Conservation (phyloP, 2,797 vertebrate species). For the Chlorospingus flavigularis region DNA sequence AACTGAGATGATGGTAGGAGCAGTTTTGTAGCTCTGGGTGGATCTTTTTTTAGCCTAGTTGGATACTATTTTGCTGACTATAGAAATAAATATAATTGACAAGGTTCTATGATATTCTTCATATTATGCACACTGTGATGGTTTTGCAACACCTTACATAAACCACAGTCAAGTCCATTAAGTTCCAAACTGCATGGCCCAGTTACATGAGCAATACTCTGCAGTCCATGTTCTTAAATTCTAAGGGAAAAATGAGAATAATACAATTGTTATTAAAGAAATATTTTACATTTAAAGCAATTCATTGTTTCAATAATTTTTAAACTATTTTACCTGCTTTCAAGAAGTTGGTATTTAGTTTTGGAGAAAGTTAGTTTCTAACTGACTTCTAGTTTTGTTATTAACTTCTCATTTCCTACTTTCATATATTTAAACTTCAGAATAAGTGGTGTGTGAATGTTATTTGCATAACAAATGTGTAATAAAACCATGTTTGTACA, state of each 20-base stretch:
- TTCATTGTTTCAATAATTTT: not conserved
- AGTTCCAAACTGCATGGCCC: not conserved
- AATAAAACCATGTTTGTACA: not conserved
- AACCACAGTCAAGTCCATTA: not conserved
- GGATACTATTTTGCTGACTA: not conserved
- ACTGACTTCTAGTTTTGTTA: constrained; percentile 46
- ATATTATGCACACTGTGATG: not conserved
- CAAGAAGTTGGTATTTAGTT: not conserved
- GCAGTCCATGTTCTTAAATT: not conserved
- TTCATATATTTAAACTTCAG: constrained; percentile 38
- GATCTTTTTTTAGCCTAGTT: not conserved
- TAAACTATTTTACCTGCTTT: not conserved
- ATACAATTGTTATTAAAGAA: not conserved
- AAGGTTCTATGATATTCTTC: not conserved
- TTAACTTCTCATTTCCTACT: constrained; percentile 65
- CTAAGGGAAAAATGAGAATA: not conserved
- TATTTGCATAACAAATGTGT: constrained; percentile 47
- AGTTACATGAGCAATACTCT: not conserved
- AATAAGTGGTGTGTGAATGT: constrained; percentile 40
- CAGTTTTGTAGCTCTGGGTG: not conserved
- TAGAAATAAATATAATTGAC: not conserved
- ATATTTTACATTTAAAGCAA: not conserved
- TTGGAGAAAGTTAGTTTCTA: constrained; percentile 62
- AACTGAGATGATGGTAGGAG: not conserved
- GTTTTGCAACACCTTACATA: not conserved